These are phyloP conservation scores for Drosophila parabipectinata DNA, from an alignment of 1,140 invertebrate species.

Conservation along the genomic window DNA sequence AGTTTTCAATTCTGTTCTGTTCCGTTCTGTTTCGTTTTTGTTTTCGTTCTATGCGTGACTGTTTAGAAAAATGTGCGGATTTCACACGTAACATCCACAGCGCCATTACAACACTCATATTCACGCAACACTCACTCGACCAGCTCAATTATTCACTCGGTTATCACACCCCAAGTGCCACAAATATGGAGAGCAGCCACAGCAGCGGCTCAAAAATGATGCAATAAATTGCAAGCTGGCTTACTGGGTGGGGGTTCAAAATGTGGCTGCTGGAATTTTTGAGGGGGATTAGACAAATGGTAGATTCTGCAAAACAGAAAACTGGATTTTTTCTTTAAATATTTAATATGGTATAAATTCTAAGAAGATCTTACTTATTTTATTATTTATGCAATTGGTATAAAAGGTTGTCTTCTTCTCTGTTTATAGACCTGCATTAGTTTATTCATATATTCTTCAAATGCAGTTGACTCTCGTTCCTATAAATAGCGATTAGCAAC, in stretches of 20 bases:
- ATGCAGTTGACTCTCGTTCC: slow-evolving; percentile 40
- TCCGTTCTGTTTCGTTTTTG: slow-evolving; percentile 11
- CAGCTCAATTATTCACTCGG: slow-evolving; percentile 18
- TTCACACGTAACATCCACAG: slow-evolving; percentile 19
- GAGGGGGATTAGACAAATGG: not conserved
- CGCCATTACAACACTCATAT: slow-evolving; percentile 27
- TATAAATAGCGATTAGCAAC: slow-evolving; percentile 75
- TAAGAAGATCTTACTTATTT: not conserved
- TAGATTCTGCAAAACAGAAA: not conserved
- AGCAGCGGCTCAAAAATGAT: slow-evolving; percentile 50
- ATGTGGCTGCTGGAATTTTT: slow-evolving; percentile 22
- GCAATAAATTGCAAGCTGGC: slow-evolving; percentile 61
- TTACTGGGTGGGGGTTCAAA: slow-evolving; percentile 8
- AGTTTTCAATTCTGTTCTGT: slow-evolving; percentile 31
- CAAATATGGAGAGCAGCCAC: slow-evolving; percentile 44
- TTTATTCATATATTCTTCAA: slow-evolving; percentile 11
- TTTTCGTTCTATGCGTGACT: slow-evolving; percentile 40
- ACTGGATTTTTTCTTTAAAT: not conserved
- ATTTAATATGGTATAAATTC: not conserved
- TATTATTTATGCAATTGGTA: not conserved
- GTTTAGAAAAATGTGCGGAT: slow-evolving; percentile 1
- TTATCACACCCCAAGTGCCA: slow-evolving; percentile 49
- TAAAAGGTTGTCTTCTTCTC: not conserved
- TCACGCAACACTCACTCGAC: slow-evolving; percentile 38
- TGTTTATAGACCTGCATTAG: slow-evolving; percentile 1